Evolutionary conservation across 2,888 invertebrate genomes (phyloP), one percentile per base, ranked within the genome.

Genomic region (Lycaena phlaeas): DNA sequence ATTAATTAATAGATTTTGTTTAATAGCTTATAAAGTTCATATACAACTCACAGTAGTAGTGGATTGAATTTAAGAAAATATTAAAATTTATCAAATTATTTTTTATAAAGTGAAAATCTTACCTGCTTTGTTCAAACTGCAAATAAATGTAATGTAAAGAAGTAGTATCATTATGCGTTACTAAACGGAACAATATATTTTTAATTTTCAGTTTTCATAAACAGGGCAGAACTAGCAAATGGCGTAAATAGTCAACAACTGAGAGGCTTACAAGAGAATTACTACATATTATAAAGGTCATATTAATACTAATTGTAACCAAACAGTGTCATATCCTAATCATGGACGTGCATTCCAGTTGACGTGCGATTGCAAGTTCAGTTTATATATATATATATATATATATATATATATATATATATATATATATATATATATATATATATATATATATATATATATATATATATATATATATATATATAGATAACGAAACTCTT

Each of bases 321-420:
- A 11, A 34, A 34, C 22, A 34, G 11, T 34, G 22, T 9, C 34
- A 22, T 9, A 34, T 34, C 34, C 22, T 34, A 4, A 34, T 34
- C 17, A 34, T 18, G 12, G 9, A 3, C 9, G 22, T 22, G 22
- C 22, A 22, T 22, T 18, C 5, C 22, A 22, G 9, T 22, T 22
- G 22, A 2, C 5, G 22, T 22, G 9, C 9, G 2, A 6, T 9
- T 22, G 22, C 5, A 5, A 2, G 6, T 7, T 22, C 2, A 5
- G 2, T 2, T 7, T 2, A 5, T 2, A 6, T 9, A 3, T 2
- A 2, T 7, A 22, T 5, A 3, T 2, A 6, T 22, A 22, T 22
- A n/a, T n/a, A n/a, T n/a, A n/a, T n/a, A n/a, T n/a, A n/a, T n/a
- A n/a, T n/a, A n/a, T n/a, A n/a, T n/a, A n/a, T n/a, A n/a, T n/a